Percentiles rank a stretch among this genome's conserved stretches.
Evolutionary conservation across 2,888 invertebrate species (phyloP).

Genomic region (Ametastegia equiseti): DNA sequence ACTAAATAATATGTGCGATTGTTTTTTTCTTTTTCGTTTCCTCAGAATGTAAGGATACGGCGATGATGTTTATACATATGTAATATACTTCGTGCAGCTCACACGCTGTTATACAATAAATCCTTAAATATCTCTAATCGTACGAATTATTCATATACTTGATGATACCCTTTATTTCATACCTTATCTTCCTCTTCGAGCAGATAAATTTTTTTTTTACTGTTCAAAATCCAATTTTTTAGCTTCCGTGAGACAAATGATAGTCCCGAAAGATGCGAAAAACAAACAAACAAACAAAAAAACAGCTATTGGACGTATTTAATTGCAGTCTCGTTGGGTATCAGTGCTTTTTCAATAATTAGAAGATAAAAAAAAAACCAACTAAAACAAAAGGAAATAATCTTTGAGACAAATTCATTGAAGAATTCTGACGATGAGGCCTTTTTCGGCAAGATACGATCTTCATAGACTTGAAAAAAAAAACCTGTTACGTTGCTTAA

Average conservation of each 20-base stretch:
- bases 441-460: not conserved
- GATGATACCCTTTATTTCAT: not conserved
- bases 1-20: slow-evolving; percentile 57
- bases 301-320: not conserved
- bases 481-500: not conserved
- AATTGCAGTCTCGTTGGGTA: not conserved
- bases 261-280: too few species aligned
- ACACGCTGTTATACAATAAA: slow-evolving; percentile 42
- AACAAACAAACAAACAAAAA: too few species aligned
- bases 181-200: not conserved
- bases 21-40: slow-evolving; percentile 49
- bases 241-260: too few species aligned
- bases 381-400: not conserved
- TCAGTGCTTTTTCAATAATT: too few species aligned
- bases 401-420: not conserved
- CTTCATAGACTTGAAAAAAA: not conserved
- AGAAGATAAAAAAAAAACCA: not conserved
- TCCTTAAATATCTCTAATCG: slow-evolving; percentile 44
- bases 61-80: slow-evolving; percentile 73
- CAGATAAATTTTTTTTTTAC: not conserved
- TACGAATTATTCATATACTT: not conserved
- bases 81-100: slow-evolving; percentile 66
- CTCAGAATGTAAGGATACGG: slow-evolving; percentile 66
- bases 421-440: not conserved
- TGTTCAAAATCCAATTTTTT: too few species aligned